Base-by-base conservation (phyloP, 2,888 invertebrate genomes). In the Melinaea menophilus region DNA sequence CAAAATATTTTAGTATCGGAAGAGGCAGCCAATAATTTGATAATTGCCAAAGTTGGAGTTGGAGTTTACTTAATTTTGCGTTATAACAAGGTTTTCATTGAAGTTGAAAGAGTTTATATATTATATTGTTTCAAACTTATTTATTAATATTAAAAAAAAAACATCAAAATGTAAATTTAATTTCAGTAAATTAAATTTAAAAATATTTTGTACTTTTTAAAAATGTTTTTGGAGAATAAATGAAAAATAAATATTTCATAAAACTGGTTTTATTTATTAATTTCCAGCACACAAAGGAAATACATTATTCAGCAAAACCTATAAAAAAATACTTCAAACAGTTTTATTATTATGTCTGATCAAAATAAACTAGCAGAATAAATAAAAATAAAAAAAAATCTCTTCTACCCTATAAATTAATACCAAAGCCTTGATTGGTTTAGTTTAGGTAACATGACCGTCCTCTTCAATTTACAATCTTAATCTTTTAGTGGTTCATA, bases 371-470 rank as follows among this genome's bases (percentile, higher is more conserved):
- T 51, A 51, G 54, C 54, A 33, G 59, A 74, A 75, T 75, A 81
- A 82, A 84, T 84, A 84, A 86, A 83, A 83, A 76, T 79, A 77
- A 64, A 63, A 62, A 62, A 82, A 77, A 75, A 79, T 72, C 79
- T 61, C 69, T 67, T 76, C 70, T 67, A 75, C 78, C 69, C 59
- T 73, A 84, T 85, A 88, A 86, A 86, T 86, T 79, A 75, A 73
- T 76, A 77, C 74, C 73, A 63, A 60, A 22, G 13, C 69, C 64
- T 61, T 65, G 66, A 64, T 9, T 9, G 62, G 56, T 64, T 64
- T 63, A 61, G 57, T 51, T 45, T 88, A 88, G 89, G 88, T 88
- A 89, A 89, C 89, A 79, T 80, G 71, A 88, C 88, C 88, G 88
- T 78, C 75, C 73, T 63, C 61, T 41, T 37, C 68, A 78, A 79